Conservation (phyloP, 2,113 vertebrate genomes). For the Nycticryphes semicollaris region DNA sequence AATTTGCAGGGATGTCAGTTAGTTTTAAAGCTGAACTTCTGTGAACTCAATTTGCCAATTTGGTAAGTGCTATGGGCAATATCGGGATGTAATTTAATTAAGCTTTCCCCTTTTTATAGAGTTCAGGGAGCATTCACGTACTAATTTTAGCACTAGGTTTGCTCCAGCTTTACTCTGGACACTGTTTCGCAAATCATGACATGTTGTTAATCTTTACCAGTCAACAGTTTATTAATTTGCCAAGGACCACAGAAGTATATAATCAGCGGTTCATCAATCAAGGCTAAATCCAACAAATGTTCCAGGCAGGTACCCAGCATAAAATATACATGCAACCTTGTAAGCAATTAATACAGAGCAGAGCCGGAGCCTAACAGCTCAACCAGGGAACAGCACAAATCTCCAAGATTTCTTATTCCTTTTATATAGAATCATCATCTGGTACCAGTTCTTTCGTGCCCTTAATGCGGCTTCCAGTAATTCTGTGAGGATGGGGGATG, state of each 20-base stretch:
- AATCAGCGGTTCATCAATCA: slow-evolving; percentile 69
- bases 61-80: slow-evolving; percentile 61
- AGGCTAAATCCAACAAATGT: slow-evolving; percentile 65
- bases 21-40: slow-evolving; percentile 45
- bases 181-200: slow-evolving; percentile 36
- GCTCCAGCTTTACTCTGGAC: slow-evolving; percentile 32
- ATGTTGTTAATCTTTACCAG: slow-evolving; percentile 66
- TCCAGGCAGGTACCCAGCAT: slow-evolving; percentile 62
- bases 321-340: slow-evolving; percentile 62
- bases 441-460: background rate
- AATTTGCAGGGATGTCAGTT: slow-evolving; percentile 14
- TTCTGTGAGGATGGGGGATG: background rate
- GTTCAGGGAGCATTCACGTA: slow-evolving; percentile 56
- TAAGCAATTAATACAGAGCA: slow-evolving; percentile 62
- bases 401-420: slow-evolving; percentile 46
- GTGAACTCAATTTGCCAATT: slow-evolving; percentile 61
- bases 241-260: slow-evolving; percentile 55
- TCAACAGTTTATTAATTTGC: slow-evolving; percentile 71
- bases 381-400: slow-evolving; percentile 27
- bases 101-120: slow-evolving; percentile 61
- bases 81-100: slow-evolving; percentile 66
- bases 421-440: slow-evolving; percentile 35
- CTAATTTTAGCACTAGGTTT: slow-evolving; percentile 60
- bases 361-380: background rate
- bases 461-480: slow-evolving; percentile 38